Conservation (phyloP, 2,113 vertebrate genomes). For the Aix galericulata region DNA sequence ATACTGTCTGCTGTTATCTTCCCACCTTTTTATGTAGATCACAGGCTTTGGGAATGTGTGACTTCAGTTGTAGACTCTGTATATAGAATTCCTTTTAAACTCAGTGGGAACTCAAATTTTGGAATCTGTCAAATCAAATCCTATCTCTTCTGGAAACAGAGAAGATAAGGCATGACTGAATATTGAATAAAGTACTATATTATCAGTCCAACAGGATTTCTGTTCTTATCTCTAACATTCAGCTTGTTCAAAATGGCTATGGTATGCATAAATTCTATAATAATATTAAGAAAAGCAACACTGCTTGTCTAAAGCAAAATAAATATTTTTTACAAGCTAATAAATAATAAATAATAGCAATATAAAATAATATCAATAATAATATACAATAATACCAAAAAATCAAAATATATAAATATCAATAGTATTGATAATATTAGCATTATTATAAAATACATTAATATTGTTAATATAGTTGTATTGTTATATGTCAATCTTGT, state of each 20-base stretch:
- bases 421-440: too few relatives aligned
- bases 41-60: not conserved
- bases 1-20: not conserved
- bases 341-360: too few relatives aligned
- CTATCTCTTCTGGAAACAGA: not conserved
- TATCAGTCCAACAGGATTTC: not conserved
- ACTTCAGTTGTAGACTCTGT: not conserved
- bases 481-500: too few relatives aligned
- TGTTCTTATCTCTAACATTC: not conserved
- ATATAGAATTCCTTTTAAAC: not conserved
- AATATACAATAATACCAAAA: too few relatives aligned
- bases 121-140: not conserved
- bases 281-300: not conserved
- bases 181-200: not conserved
- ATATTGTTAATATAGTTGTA: too few relatives aligned
- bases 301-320: not conserved
- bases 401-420: too few relatives aligned
- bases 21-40: not conserved
- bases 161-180: not conserved
- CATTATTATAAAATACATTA: too few relatives aligned
- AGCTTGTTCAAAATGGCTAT: not conserved
- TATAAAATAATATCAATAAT: too few relatives aligned
- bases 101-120: not conserved
- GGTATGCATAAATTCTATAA: not conserved
- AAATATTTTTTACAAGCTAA: not conserved